Evolutionary conservation across 1,140 invertebrate species (phyloP).

Genomic region (Mercenaria mercenaria): DNA sequence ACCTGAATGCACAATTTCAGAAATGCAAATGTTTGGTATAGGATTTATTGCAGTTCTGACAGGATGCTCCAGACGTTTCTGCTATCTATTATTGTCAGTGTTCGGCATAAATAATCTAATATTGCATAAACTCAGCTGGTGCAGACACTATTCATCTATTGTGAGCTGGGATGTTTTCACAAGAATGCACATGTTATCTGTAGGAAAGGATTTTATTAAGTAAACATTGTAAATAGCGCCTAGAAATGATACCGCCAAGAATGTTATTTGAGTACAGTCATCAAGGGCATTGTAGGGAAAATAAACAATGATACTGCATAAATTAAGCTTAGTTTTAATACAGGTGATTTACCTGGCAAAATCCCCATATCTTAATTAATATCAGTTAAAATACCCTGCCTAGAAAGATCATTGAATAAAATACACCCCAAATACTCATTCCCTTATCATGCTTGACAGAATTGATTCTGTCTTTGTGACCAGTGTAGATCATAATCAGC

Average conservation of each 20-base stretch:
- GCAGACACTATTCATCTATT: constrained; percentile 8
- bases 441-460: no score
- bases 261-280: neutral
- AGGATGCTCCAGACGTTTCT: neutral
- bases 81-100: constrained; percentile 4
- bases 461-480: no score
- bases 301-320: constrained; percentile 5
- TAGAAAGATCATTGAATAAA: no score
- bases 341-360: no score
- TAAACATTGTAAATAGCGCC: neutral
- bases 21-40: neutral
- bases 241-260: neutral
- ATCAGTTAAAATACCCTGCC: no score
- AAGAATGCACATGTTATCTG: neutral
- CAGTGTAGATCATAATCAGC: no score
- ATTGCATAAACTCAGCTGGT: neutral
- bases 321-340: neutral
- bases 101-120: constrained; percentile 8
- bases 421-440: no score
- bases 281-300: neutral
- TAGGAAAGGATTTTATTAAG: no score
- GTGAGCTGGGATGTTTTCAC: constrained; percentile 16
- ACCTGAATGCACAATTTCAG: constrained; percentile 15
- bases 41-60: constrained; percentile 10
- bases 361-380: no score